Evolutionary conservation across 1,140 invertebrate genomes (phyloP).

Genomic region (Aphelenchoides avenae): DNA sequence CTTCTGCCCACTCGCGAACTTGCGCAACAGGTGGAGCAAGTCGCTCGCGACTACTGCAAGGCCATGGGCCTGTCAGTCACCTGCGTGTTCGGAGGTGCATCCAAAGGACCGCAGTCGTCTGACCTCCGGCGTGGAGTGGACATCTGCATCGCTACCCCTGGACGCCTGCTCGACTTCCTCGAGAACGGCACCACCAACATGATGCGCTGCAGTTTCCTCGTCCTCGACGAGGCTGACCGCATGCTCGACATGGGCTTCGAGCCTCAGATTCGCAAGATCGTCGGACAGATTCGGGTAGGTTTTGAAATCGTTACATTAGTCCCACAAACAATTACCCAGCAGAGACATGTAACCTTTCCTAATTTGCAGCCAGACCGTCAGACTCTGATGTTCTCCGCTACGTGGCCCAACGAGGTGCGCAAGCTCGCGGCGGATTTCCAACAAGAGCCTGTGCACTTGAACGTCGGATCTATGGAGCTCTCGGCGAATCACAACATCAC

Average conservation of each 20-base stretch:
- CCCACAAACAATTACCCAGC: background rate
- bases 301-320: conserved; percentile 13
- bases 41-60: conserved; percentile 80
- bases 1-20: conserved; percentile 88
- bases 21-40: conserved; percentile 90
- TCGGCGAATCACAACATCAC: conserved; percentile 94
- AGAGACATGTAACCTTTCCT: background rate
- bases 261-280: conserved; percentile 92
- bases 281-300: conserved; percentile 77
- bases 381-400: conserved; percentile 95
- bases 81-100: conserved; percentile 82
- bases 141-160: conserved; percentile 76
- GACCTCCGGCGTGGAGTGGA: conserved; percentile 72
- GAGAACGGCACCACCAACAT: conserved; percentile 82
- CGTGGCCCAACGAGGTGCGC: conserved; percentile 93
- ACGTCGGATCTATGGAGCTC: conserved; percentile 84
- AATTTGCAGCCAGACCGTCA: conserved; percentile 73
- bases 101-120: conserved; percentile 65
- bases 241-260: conserved; percentile 99
- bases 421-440: conserved; percentile 88
- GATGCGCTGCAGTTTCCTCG: conserved; percentile 82
- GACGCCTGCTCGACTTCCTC: conserved; percentile 88
- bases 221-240: conserved; percentile 93
- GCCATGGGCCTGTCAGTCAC: conserved; percentile 78
- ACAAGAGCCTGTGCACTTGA: conserved; percentile 82